Base-by-base conservation (phyloP, 1,140 invertebrate species). In the Saxidomus purpurata region DNA sequence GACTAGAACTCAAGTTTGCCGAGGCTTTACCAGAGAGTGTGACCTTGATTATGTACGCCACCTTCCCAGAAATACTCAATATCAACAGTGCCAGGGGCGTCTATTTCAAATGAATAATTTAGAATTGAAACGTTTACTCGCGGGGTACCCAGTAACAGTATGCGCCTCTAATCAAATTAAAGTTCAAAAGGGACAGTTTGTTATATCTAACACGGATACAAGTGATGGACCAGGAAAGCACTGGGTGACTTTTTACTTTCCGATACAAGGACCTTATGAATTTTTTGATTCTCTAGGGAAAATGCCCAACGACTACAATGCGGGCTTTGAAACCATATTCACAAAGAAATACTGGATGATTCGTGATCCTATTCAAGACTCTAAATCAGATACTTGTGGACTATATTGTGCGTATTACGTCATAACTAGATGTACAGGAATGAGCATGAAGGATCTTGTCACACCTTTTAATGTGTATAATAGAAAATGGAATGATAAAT, bases 1-100 rank as follows among this genome's bases (percentile, higher is more conserved):
- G 83, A 1, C 63, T 85, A 3, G 61, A 85, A n/a, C 63, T 85
- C 17, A 63, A 74, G 36, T 85, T 77, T 49, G 22, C 74, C 3
- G n/a, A 15, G 9, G 74, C 74, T 2, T 77, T 77, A 77, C 74
- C 74, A 77, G 40, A 77, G 28, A 77, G 74, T 49, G 74, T 11
- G 0, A 77, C 74, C 15, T 15, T 77, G 47, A 47, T 77, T 49
- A 77, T 77, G 40, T 77, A 77, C 47, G 69, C 69, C 19, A 74
- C 31, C 2, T 74, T 74, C 36, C 69, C 36, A 38, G 69, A 74
- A 40, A 25, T 74, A 22, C 69, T 74, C 69, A 74, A 47, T 40
- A 74, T 74, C n/a, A 17, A 74, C 25, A 38, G 17, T 6, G 19
- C 69, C 36, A 74, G 36, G 17, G 59, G 2, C 3, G 59, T 63